Evolutionary conservation across 2,113 vertebrate species (phyloP).

Genomic region (Falcunculus frontatus): DNA sequence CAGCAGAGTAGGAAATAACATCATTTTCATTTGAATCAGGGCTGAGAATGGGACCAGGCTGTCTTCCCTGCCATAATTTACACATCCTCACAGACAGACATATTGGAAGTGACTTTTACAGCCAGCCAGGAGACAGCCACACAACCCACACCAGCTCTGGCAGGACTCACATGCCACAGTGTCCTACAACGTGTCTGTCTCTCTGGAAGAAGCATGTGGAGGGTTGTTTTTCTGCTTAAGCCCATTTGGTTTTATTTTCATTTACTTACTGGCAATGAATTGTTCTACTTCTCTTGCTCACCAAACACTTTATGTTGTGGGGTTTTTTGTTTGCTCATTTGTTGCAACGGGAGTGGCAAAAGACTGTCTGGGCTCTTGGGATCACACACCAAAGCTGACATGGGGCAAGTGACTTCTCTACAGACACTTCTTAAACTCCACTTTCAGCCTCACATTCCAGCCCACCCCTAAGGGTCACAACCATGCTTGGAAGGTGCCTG

Average conservation of each 20-base stretch:
- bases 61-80: background rate
- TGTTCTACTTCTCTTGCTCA: background rate
- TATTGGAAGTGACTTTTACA: background rate
- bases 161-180: background rate
- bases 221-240: background rate
- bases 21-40: background rate
- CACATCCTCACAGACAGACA: background rate
- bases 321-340: background rate
- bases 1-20: background rate
- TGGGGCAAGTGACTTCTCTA: rapidly evolving
- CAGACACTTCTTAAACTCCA: background rate
- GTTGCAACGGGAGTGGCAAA: background rate
- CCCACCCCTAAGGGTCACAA: background rate
- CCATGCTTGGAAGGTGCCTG: rapidly evolving
- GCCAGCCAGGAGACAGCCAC: background rate
- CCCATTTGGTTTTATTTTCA: background rate
- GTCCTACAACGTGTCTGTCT: background rate
- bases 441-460: background rate
- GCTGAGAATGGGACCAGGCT: background rate
- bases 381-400: background rate
- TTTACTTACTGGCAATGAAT: conserved; percentile 2
- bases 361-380: background rate
- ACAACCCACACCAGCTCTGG: background rate
- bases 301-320: background rate
- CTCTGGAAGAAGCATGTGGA: background rate